Evolutionary conservation across 2,888 invertebrate species (phyloP), one percentile per base, ranked within the genome.

Genomic region (Ormyrus thymus): DNA sequence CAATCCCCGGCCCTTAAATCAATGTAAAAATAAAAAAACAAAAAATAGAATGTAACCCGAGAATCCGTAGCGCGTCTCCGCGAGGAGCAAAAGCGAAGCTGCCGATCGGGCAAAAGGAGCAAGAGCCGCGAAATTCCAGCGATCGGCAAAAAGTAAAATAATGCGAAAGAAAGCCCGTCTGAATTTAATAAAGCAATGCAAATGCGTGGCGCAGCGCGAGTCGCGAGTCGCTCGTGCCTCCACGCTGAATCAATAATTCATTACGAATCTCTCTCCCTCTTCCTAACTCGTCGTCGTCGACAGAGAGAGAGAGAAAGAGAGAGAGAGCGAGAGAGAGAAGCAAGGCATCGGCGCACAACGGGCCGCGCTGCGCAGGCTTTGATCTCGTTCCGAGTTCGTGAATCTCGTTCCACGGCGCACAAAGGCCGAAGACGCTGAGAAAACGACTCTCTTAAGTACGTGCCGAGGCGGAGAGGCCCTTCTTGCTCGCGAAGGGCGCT

Each of bases 191-290:
- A 76, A 81, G 81, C 76, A 76, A 81, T 81, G 81, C 78, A 78
- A 81, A 79, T 81, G 66, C 75, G 53, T 9, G 65, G 64, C 78
- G 81, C 76, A 78, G 64, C 78, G 81, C 76, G 79, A 80, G 71
- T 55, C 71, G 79, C 82, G 82, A 62, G 71, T 81, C 79, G 61
- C 69, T 71, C 59, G 68, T 64, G 50, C 68, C n/a, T 68, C 79
- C 71, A 83, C 82, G 73, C 46, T 72, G 46, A 76, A 81, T 82
- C 84, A 84, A 81, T 81, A 79, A 79, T 78, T 79, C 81, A 84
- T 84, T 81, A 84, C 55, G 50, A 48, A 50, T n/a, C 59, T 73
- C 68, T 48, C 71, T 70, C 72, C 61, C 68, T 75, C 29, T 10
- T n/a, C 48, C 65, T 43, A 10, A 45, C 56, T 61, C 71, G 43